A percentile compares a stretch with the other conserved stretches of the same genome.
These are phyloP conservation scores for Stercorarius parasiticus DNA, from an alignment of 2,113 vertebrate species.

Conservation along the genomic window DNA sequence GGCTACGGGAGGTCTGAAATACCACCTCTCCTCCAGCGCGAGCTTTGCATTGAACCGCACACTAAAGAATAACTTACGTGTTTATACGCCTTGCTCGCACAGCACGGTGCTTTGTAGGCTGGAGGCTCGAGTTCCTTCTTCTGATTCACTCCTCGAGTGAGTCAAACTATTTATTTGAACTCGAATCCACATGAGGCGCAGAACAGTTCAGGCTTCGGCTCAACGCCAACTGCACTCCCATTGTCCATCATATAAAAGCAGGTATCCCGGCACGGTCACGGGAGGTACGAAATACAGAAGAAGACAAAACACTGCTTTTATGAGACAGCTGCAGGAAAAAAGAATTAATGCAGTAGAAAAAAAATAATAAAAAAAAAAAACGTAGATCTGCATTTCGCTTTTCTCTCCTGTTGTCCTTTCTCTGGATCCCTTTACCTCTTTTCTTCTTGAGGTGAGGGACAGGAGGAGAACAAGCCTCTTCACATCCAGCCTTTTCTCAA, in stretches of 20 bases:
- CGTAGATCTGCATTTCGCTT: neutral
- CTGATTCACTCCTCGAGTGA: constrained; percentile 46
- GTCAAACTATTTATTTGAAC: constrained; percentile 43
- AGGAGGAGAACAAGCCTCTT: neutral
- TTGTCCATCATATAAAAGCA: constrained; percentile 53
- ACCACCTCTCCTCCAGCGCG: neutral
- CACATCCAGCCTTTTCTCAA: neutral
- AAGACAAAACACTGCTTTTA: constrained; percentile 37
- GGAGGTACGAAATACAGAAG: constrained; percentile 22
- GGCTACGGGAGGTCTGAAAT: neutral
- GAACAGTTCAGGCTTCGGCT: neutral
- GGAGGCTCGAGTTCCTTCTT: constrained; percentile 29
- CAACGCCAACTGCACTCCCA: constrained; percentile 17
- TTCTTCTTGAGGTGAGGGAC: neutral
- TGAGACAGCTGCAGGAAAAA: neutral
- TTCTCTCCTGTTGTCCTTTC: constrained; percentile 18
- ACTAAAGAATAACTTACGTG: neutral
- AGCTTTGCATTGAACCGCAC: neutral
- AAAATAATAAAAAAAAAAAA: neutral
- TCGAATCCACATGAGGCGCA: neutral
- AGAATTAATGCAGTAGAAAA: neutral
- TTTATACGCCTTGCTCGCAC: constrained; percentile 6
- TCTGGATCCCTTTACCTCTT: neutral
- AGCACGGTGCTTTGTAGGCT: constrained; percentile 20
- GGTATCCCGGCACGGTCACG: neutral